Base-by-base conservation (phyloP, 2,888 invertebrate species). In the Cremastinae sp. region DNA sequence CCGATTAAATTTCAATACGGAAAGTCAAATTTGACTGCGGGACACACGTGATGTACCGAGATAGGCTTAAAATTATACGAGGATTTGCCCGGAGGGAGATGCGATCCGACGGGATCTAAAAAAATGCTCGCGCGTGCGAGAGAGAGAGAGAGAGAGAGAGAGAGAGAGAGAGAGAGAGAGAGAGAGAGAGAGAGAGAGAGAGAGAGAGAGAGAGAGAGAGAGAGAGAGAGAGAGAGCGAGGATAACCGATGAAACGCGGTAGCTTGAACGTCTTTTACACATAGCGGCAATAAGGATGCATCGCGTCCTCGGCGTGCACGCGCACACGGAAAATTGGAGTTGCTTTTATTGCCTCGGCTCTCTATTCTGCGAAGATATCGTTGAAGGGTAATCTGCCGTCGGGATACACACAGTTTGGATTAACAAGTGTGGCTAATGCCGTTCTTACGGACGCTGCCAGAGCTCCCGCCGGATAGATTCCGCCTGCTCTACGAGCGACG, bases 391-490 rank as follows among this genome's bases (percentile, higher is more conserved):
- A 72, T 66, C 72, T 62, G 51, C 66, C 54, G 64, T 28, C 59
- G 58, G 59, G 69, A 73, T 65, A 65, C 62, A 76, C 64, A 69
- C 59, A 73, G 64, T 76, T 61, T 45, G 64, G 64, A 76, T 73
- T 69, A 72, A 76, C 73, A 73, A 76, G 76, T 73, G 69, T 76
- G 64, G 59, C 73, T 75, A 75, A 75, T 75, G 75, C 75, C 66
- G 71, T 75, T 75, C 54, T 49, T 41, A 65, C 47, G 61, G 61
- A 70, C 18, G 61, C 54, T 41, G 43, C 28, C 5, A 8, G 69
- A 64, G 59, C 41, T 59, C 28, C 28, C 2, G 28, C 28, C 28
- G 5, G 2, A 2, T 54, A 41, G n/a, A n/a, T n/a, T n/a, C n/a
- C n/a, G n/a, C n/a, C n/a, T 16, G 59, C 49, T 58, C 61, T 18